Percentiles rank a stretch among this genome's conserved stretches.
phyloP scores from a whole-genome alignment of 2,797 vertebrate genomes.

The Pantherophis vulpinus region DNA sequence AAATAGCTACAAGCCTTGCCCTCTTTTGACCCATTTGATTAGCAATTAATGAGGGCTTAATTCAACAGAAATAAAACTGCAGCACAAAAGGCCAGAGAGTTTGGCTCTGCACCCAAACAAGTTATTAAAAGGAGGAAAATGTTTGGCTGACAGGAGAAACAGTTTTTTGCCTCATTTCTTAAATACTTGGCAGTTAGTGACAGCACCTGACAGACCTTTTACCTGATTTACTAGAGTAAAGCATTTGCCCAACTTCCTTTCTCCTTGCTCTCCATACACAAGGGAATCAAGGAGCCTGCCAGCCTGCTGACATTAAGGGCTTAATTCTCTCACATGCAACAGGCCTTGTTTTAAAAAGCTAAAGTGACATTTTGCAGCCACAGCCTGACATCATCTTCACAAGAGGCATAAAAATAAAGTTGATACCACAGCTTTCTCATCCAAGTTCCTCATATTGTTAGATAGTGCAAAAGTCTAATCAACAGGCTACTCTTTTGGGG shows the following conservation, averaged over 20 bases:
- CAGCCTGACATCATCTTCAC: conserved; percentile 41
- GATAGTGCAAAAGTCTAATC: conserved; percentile 22
- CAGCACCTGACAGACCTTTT: conserved; percentile 4
- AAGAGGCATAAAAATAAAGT: conserved; percentile 26
- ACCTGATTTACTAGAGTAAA: conserved; percentile 12
- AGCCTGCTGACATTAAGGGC: conserved; percentile 3
- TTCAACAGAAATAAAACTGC: conserved; percentile 33
- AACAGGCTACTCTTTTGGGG: neutral
- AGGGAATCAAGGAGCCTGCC: conserved; percentile 1
- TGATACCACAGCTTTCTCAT: neutral
- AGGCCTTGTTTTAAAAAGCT: conserved; percentile 4
- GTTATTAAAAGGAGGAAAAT: conserved; percentile 2
- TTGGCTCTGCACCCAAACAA: conserved; percentile 30
- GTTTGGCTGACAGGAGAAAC: conserved; percentile 13
- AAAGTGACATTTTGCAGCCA: conserved; percentile 13
- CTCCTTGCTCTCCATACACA: conserved; percentile 7
- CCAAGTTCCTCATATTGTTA: conserved; percentile 20
- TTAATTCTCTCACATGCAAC: conserved; percentile 12
- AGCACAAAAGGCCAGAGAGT: conserved; percentile 49
- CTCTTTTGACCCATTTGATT: conserved; percentile 48
- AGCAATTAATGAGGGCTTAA: conserved; percentile 40
- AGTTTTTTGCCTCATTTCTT: conserved; percentile 30
- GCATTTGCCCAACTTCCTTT: conserved; percentile 11
- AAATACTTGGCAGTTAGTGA: conserved; percentile 20
- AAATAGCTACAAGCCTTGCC: conserved; percentile 43